These are phyloP conservation scores for Argyresthia goedartella DNA, from an alignment of 2,888 invertebrate genomes.

Conservation along the genomic window DNA sequence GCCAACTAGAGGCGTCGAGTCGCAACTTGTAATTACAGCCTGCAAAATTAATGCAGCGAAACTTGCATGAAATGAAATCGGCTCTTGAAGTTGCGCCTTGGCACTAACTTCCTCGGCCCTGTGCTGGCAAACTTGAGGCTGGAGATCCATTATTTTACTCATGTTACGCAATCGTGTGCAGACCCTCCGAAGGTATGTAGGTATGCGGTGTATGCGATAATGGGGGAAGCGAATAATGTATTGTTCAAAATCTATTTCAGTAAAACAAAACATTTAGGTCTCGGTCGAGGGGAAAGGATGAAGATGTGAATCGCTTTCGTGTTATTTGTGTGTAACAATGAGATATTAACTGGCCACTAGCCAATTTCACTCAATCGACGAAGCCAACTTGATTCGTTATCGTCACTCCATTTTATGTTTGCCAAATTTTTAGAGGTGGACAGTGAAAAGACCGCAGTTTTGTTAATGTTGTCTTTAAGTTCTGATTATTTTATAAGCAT, in stretches of 20 bases:
- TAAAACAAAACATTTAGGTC: neutral
- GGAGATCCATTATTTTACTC: neutral
- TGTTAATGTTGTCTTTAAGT: too few relatives aligned
- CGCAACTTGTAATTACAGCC: conserved; percentile 64
- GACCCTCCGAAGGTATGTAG: too few relatives aligned
- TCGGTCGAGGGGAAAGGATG: conserved; percentile 36
- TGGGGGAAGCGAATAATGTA: too few relatives aligned
- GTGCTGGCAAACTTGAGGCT: neutral
- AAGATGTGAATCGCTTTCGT: conserved; percentile 38
- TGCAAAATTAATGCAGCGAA: conserved; percentile 67
- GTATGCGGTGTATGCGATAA: too few relatives aligned
- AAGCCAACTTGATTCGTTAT: neutral
- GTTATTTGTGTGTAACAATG: conserved; percentile 63
- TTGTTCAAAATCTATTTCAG: neutral
- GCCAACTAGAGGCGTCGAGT: conserved; percentile 54
- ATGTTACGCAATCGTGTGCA: too few relatives aligned
- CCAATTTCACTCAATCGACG: conserved; percentile 49
- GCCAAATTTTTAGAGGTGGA: neutral
- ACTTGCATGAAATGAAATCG: conserved; percentile 64
- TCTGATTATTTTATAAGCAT: too few relatives aligned
- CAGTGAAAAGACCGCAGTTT: too few relatives aligned
- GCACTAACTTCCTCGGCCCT: conserved; percentile 7
- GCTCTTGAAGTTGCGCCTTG: conserved; percentile 45
- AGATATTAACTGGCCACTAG: conserved; percentile 55
- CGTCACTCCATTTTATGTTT: neutral